Percentiles rank a stretch among this genome's conserved stretches.
These are phyloP conservation scores for Rosalia funebris DNA, from an alignment of 2,888 invertebrate genomes.

Conservation along the genomic window DNA sequence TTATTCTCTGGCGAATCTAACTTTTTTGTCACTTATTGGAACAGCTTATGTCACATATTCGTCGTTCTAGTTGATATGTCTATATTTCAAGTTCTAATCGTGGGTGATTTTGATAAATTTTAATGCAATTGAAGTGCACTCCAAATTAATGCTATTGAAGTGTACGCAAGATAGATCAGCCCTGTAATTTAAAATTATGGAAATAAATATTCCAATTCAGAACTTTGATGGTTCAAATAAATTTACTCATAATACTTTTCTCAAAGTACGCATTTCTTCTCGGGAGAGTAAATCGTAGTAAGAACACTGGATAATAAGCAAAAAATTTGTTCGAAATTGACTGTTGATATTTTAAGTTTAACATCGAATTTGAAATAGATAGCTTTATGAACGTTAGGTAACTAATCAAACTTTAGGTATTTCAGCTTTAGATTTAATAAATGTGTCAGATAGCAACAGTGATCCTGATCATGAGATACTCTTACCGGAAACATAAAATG, in stretches of 20 bases:
- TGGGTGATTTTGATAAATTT: too few relatives aligned
- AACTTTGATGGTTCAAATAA: constrained; percentile 9
- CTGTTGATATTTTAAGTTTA: constrained; percentile 6
- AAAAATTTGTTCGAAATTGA: constrained; percentile 1
- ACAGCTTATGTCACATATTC: too few relatives aligned
- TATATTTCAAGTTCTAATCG: too few relatives aligned
- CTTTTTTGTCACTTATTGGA: too few relatives aligned
- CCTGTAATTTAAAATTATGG: not conserved
- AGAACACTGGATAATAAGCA: not conserved
- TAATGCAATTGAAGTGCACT: too few relatives aligned
- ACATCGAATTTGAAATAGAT: constrained; percentile 2
- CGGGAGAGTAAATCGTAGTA: constrained; percentile 10
- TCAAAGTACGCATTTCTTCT: constrained; percentile 6
- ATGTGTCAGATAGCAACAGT: constrained; percentile 5
- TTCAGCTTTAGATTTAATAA: not conserved
- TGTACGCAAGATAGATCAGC: too few relatives aligned
- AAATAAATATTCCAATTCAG: not conserved
- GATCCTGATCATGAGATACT: not conserved
- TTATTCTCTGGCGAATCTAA: too few relatives aligned
- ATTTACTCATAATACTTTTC: not conserved
- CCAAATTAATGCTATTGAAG: too few relatives aligned
- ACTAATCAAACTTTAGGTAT: constrained; percentile 5
- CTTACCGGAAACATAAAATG: constrained; percentile 12
- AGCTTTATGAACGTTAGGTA: not conserved
- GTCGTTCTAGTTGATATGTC: too few relatives aligned